Conservation (phyloP, 2,113 vertebrate species). For the Ailurus styani region DNA sequence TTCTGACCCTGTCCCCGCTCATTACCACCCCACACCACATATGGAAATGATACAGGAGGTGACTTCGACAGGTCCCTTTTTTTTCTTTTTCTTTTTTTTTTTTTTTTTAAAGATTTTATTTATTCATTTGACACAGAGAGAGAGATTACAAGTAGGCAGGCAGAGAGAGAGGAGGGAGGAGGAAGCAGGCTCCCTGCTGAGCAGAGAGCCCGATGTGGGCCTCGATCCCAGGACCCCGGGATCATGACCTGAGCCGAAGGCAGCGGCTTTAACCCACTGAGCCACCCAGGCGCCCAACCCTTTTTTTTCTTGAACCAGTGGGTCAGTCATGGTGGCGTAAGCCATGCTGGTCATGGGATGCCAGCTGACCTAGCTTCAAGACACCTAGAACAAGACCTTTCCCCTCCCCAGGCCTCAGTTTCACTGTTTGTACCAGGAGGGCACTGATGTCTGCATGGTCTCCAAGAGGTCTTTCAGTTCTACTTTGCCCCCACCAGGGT, state of each 20-base stretch:
- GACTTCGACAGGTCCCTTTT: neutral
- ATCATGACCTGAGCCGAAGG: no score
- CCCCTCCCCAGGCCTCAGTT: neutral
- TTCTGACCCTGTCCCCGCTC: neutral
- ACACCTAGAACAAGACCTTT: neutral
- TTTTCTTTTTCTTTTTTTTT: no score
- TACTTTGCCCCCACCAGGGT: neutral
- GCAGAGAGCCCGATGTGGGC: no score
- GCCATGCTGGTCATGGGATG: neutral
- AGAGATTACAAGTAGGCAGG: no score
- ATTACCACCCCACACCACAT: neutral
- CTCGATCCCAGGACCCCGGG: no score
- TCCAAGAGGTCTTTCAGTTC: neutral
- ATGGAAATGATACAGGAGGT: neutral
- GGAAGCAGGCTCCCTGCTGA: no score
- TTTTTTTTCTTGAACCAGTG: neutral
- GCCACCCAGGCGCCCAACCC: no score
- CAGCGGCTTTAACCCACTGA: no score
- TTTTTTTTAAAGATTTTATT: no score
- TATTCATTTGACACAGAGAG: no score
- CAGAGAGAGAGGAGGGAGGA: no score
- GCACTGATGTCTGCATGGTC: neutral
- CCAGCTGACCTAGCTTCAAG: neutral
- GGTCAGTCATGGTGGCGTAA: neutral
- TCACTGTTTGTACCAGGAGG: neutral